Evolutionary conservation across 2,797 vertebrate genomes (phyloP), one percentile per base, ranked within the genome.

Genomic region (Tokudaia tokunoshimensis): DNA sequence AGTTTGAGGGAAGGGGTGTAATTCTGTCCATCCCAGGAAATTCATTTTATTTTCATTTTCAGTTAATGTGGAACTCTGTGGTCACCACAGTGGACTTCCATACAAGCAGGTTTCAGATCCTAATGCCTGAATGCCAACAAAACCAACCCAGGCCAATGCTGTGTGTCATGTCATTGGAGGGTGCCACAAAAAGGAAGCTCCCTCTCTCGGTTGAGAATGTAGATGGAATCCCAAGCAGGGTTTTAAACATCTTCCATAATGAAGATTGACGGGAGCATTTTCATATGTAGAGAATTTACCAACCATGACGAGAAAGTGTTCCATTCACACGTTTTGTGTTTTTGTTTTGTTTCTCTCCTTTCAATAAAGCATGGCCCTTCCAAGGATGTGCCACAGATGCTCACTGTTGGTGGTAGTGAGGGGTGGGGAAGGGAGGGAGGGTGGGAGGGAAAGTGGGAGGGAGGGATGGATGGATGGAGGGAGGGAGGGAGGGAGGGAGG

Each of bases 241-340:
- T 65, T 67, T 86, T 88, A 44, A 94, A 29, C 72, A 11, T 78
- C 65, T 92, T 84, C 20, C 15, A 20, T 52, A 87, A 92, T 14
- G 55, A 95, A 50, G 41, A 55, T 15, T 61, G 72, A 96, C 55
- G 34, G 6, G 17, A 10, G 26, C 22, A 24, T 84, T 93, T 92
- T 90, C 78, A 6, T 61, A n/a, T 11, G 63, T 65, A 59, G 37
- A 29, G 34, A 44, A 29, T 3, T 65, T 9, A 44, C 37, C 63
- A n/a, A 76, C 78, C 17, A 4, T 63, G 57, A 34, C 24, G 80
- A 72, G 34, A 63, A 76, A 44, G 20, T 65, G 70, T 84, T 65
- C 96, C 47, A 61, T 12, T 63, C 61, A 26, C 10, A 26, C 74
- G 13, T 47, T 44, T 76, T 29, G 44, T 29, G 44, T 29, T 47